These are phyloP conservation scores for Drosophila lacteicornis DNA, from an alignment of 1,140 invertebrate genomes.

Conservation along the genomic window DNA sequence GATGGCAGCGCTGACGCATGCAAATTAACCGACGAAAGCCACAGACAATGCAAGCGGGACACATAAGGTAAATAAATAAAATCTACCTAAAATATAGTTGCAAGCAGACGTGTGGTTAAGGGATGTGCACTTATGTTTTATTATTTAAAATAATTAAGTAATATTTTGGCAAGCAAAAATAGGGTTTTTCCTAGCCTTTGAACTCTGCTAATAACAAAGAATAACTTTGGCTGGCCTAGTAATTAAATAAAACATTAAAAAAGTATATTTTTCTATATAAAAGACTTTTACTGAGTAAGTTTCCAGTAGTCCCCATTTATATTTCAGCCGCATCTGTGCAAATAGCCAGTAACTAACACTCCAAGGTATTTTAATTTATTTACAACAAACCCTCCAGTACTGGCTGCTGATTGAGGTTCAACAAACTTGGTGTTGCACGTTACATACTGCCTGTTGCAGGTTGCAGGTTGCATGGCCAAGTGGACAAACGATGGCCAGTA, in stretches of 20 bases:
- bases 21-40: conserved; percentile 59
- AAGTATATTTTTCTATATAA: too few relatives aligned
- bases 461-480: conserved; percentile 69
- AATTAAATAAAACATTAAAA: too few relatives aligned
- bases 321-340: conserved; percentile 11
- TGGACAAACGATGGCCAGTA: conserved; percentile 64
- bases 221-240: background rate
- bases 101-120: background rate
- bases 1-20: conserved; percentile 64
- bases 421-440: conserved; percentile 38
- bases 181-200: background rate
- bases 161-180: too few relatives aligned
- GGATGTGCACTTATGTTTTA: background rate
- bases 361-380: conserved; percentile 50
- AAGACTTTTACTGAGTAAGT: background rate
- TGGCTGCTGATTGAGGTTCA: conserved; percentile 42
- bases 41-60: conserved; percentile 45
- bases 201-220: background rate
- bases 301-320: background rate
- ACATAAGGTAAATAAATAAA: conserved; percentile 65
- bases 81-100: conserved; percentile 39
- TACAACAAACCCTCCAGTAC: conserved; percentile 44
- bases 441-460: conserved; percentile 9
- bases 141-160: background rate
- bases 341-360: conserved; percentile 66